Base-by-base conservation (phyloP, 2,888 invertebrate species). In the Hybos culiciformis region DNA sequence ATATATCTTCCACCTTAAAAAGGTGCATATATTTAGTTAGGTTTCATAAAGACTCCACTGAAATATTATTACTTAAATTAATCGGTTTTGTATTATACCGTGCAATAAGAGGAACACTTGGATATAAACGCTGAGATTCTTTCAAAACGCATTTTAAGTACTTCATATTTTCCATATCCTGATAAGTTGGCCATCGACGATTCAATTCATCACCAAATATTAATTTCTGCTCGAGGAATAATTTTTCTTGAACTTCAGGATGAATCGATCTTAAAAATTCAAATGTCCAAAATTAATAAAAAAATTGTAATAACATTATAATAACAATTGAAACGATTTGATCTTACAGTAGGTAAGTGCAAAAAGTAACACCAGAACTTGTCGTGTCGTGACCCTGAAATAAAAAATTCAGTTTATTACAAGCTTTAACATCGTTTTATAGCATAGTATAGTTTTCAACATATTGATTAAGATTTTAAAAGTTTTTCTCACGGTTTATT, bases 141-240 rank as follows among this genome's bases (percentile, higher is more conserved):
- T 63, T 64, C 4, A 64, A 51, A 4, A 63, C 58, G 39, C 59
- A 43, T 32, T 63, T 63, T 43, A 64, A 47, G 38, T 62, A 63
- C 42, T 60, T 61, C 63, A 64, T 63, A 5, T 59, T 52, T 1
- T 54, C 24, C 1, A 63, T 45, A 44, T 64, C 59, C 11, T 59
- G 53, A 14, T 51, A 62, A 1, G 58, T 58, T 8, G 62, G 54
- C 46, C 58, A 53, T 1, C 56, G 52, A 11, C 11, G 6, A n/a
- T 52, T 43, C 14, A 57, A 14, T 12, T 57, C 54, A 0, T 58
- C 64, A 2, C 61, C 67, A 41, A 71, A 65, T 15, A 74, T 63
- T 5, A 47, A 47, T 33, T 56, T 57, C 51, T 72, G 72, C 51
- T 74, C 74, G 1, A 67, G 59, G 5, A 63, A 62, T 21, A 73